Evolutionary conservation across 2,888 invertebrate genomes (phyloP).

Genomic region (Lycophotia porphyrea): DNA sequence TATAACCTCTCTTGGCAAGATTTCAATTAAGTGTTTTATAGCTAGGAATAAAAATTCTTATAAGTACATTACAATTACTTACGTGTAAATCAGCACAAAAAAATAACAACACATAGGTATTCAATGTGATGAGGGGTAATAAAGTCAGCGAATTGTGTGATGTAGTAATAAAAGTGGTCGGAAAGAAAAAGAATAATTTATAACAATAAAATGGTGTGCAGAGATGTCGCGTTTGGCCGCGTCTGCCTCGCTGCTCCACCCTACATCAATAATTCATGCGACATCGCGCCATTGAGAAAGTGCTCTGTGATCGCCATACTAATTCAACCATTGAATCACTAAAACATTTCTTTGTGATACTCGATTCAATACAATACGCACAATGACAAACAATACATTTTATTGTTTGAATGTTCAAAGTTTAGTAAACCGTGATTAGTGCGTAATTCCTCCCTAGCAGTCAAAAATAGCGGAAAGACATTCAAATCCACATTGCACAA

Average conservation of each 20-base stretch:
- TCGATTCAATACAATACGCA: constrained; percentile 59
- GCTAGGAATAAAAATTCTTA: constrained; percentile 64
- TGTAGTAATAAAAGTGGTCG: constrained; percentile 76
- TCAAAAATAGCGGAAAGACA: constrained; percentile 27
- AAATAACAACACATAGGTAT: constrained; percentile 66
- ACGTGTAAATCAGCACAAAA: constrained; percentile 68
- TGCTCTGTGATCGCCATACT: constrained; percentile 88
- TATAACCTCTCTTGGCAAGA: constrained; percentile 74
- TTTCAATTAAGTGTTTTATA: constrained; percentile 74
- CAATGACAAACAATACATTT: constrained; percentile 64
- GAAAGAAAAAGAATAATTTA: constrained; percentile 80
- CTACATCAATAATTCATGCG: constrained; percentile 88
- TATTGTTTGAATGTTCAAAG: constrained; percentile 52
- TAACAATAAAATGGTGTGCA: constrained; percentile 82
- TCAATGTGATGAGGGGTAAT: constrained; percentile 71
- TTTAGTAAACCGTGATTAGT: constrained; percentile 44
- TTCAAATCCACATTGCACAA: constrained; percentile 27
- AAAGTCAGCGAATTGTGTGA: constrained; percentile 74
- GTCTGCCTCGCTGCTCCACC: constrained; percentile 72
- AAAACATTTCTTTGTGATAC: constrained; percentile 78
- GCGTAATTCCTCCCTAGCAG: not conserved
- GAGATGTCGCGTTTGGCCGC: constrained; percentile 71
- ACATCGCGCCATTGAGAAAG: constrained; percentile 89
- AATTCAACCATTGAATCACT: constrained; percentile 84
- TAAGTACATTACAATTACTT: constrained; percentile 58